phyloP scores from a whole-genome alignment of 1,140 invertebrate genomes.

The Euura lappo region DNA sequence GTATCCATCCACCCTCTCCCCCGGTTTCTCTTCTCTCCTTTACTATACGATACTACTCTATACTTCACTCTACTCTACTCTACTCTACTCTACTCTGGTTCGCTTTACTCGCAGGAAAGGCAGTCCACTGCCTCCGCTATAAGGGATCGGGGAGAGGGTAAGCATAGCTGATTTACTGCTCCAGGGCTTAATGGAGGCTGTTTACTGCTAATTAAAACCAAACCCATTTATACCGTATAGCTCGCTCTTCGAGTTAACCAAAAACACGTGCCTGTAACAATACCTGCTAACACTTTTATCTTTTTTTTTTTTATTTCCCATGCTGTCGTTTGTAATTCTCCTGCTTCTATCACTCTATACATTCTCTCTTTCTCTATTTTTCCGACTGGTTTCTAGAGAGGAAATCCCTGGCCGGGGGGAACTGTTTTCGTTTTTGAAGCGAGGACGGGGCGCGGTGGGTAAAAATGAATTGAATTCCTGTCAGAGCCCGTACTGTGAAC shows the following conservation, averaged over 20 bases:
- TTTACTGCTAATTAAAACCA: conserved; percentile 59
- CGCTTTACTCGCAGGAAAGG: neutral
- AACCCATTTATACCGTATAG: conserved; percentile 46
- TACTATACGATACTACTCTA: conserved; percentile 14
- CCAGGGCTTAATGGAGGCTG: conserved; percentile 52
- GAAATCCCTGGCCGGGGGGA: neutral
- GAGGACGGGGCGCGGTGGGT: neutral
- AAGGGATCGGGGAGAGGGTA: conserved; percentile 29
- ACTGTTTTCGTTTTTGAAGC: neutral
- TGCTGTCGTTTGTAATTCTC: too few species aligned
- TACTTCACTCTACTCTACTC: conserved; percentile 15
- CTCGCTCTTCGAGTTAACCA: conserved; percentile 1
- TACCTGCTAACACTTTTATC: too few species aligned
- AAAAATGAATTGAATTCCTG: conserved; percentile 6
- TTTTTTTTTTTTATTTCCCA: too few species aligned
- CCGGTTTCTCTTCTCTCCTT: neutral
- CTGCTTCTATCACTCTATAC: too few species aligned
- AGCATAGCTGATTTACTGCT: conserved; percentile 54
- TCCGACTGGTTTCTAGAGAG: too few species aligned
- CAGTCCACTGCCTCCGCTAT: neutral
- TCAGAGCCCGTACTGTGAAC: neutral
- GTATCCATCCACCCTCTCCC: neutral
- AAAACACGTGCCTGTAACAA: neutral
- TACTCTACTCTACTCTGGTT: neutral
- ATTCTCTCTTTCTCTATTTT: too few species aligned